Conservation (phyloP, 2,113 vertebrate species). For the Calyptommatus sinebrachiatus region DNA sequence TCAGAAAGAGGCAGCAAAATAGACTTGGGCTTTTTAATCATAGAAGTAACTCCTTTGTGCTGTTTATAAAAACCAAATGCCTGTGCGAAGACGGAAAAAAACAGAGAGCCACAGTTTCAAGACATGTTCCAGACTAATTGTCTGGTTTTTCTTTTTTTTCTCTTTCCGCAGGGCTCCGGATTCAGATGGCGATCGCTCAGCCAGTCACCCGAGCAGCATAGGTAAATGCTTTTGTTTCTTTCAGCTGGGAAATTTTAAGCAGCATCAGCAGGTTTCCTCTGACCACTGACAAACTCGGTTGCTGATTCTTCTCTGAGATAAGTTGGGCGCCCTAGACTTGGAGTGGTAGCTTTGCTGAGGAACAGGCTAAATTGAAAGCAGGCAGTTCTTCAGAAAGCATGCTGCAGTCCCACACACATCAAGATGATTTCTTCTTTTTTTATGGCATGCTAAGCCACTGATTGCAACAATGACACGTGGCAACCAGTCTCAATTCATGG, state of each 20-base stretch:
- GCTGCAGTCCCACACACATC: not conserved
- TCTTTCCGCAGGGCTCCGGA: constrained; percentile 71
- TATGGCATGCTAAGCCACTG: not conserved
- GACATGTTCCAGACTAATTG: not conserved
- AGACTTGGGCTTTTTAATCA: not conserved
- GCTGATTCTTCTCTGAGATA: not conserved
- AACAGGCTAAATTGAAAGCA: not conserved
- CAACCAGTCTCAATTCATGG: not conserved
- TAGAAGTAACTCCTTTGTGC: not conserved
- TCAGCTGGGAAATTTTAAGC: not conserved
- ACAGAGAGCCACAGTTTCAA: not conserved
- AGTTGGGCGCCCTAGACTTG: not conserved
- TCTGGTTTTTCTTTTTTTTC: not conserved
- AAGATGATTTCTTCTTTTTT: not conserved
- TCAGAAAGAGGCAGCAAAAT: not conserved
- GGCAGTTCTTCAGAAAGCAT: too few species aligned
- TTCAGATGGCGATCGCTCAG: constrained; percentile 82
- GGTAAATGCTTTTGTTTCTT: constrained; percentile 66
- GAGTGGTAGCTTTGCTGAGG: constrained; percentile 13
- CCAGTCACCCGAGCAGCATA: constrained; percentile 83
- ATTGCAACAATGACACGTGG: not conserved
- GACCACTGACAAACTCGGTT: not conserved
- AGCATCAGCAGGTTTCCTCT: not conserved
- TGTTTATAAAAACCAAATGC: too few species aligned
- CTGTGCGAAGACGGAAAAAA: not conserved